A percentile compares a stretch with the other conserved stretches of the same genome.
These are phyloP conservation scores for Phrynocephalus vlangalii DNA, from an alignment of 2,797 vertebrate species.

Conservation along the genomic window DNA sequence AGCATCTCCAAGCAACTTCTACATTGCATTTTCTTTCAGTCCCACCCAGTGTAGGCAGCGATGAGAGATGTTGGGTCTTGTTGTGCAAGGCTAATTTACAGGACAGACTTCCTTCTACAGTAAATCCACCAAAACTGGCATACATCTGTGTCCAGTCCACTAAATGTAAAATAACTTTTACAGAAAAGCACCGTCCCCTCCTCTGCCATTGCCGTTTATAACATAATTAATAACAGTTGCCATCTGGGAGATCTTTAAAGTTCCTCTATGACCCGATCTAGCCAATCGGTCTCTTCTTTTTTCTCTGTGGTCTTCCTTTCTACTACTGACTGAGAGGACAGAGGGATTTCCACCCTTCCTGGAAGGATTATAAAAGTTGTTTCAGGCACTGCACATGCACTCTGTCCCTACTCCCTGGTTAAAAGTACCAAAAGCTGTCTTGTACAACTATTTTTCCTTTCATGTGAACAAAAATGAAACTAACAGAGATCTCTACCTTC, in stretches of 20 bases:
- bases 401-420: background rate
- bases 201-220: background rate
- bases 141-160: background rate
- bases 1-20: background rate
- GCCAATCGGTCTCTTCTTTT: background rate
- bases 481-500: background rate
- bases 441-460: background rate
- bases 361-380: background rate
- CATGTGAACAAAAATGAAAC: background rate
- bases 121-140: background rate
- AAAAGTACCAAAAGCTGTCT: background rate
- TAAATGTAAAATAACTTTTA: background rate
- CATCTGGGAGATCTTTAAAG: background rate
- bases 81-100: background rate
- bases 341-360: background rate
- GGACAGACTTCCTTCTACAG: background rate
- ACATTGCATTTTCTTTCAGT: background rate
- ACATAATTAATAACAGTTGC: background rate
- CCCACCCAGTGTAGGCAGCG: background rate
- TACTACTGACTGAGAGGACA: background rate
- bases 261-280: background rate
- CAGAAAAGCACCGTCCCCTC: background rate
- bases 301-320: background rate
- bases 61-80: background rate
- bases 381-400: background rate